Percentiles rank a stretch among this genome's conserved stretches.
phyloP scores from a whole-genome alignment of 1,140 invertebrate species.

The Calephelis nemesis region DNA sequence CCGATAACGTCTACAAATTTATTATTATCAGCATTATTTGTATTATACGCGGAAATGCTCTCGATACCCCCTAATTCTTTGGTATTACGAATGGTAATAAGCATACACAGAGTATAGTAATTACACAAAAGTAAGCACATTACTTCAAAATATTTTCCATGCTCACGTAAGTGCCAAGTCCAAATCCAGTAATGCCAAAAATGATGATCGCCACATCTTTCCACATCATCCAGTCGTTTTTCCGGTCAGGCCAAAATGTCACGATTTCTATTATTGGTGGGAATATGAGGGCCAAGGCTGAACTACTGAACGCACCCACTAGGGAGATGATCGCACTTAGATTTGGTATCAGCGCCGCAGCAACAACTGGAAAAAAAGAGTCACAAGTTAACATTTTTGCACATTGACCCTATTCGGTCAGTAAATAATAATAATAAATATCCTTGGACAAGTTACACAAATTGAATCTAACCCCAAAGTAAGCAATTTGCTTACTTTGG shows the following conservation, averaged over 20 bases:
- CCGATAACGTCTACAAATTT: no score
- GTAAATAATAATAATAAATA: no score
- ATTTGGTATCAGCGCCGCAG: conserved; percentile 92
- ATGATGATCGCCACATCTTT: conserved; percentile 86
- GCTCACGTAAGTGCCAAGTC: conserved; percentile 89
- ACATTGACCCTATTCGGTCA: no score
- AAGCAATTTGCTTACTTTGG: no score
- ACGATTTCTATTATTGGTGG: conserved; percentile 95
- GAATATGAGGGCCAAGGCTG: conserved; percentile 93
- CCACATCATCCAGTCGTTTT: conserved; percentile 82
- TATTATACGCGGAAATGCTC: background rate
- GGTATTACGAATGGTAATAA: background rate
- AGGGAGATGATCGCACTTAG: conserved; percentile 93
- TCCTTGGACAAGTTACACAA: no score
- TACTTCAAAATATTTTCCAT: conserved; percentile 76
- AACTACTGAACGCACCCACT: conserved; percentile 94
- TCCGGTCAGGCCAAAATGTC: conserved; percentile 85
- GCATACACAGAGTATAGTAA: background rate
- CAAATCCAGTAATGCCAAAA: conserved; percentile 88
- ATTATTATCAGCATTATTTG: background rate
- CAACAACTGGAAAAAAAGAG: conserved; percentile 82
- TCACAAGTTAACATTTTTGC: background rate
- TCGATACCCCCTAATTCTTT: background rate
- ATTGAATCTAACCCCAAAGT: no score
- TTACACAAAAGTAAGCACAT: background rate